Conservation (phyloP, 2,888 invertebrate species). For the Tortricodes alternella region DNA sequence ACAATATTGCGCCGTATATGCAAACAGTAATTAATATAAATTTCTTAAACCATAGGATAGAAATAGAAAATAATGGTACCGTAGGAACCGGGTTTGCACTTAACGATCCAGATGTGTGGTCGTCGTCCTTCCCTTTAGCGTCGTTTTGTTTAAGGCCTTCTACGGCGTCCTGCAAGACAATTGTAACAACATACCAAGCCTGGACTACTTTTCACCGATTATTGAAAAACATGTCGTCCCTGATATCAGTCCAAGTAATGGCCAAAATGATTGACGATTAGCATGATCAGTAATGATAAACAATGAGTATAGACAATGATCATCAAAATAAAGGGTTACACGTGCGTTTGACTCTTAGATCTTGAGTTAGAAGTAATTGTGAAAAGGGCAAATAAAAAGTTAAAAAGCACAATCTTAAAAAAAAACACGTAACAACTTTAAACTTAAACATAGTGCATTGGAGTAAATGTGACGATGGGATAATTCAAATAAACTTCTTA, state of each 20-base stretch:
- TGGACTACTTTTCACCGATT: conserved; percentile 37
- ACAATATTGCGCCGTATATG: conserved; percentile 2
- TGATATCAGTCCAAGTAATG: conserved; percentile 13
- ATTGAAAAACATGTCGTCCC: conserved; percentile 5
- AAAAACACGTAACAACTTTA: conserved; percentile 22
- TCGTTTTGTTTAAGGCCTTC: conserved; percentile 64
- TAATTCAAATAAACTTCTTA: too few species aligned
- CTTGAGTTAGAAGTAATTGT: conserved; percentile 15
- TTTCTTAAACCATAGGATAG: conserved; percentile 20
- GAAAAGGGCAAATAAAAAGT: conserved; percentile 52
- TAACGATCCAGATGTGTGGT: conserved; percentile 50
- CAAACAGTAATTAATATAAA: conserved; percentile 11
- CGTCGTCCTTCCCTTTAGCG: conserved; percentile 65
- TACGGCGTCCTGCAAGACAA: conserved; percentile 72
- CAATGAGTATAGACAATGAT: conserved; percentile 1
- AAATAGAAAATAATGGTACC: conserved; percentile 50
- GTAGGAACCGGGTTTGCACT: conserved; percentile 47
- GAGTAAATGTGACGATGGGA: background rate
- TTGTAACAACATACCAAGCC: conserved; percentile 68
- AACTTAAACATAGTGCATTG: too few species aligned
- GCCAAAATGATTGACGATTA: conserved; percentile 11
- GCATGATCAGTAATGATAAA: conserved; percentile 19
- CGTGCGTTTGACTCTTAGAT: background rate
- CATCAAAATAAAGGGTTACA: background rate
- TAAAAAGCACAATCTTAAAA: conserved; percentile 54